Conservation (phyloP, 1,140 invertebrate species). For the Patella vulgata region DNA sequence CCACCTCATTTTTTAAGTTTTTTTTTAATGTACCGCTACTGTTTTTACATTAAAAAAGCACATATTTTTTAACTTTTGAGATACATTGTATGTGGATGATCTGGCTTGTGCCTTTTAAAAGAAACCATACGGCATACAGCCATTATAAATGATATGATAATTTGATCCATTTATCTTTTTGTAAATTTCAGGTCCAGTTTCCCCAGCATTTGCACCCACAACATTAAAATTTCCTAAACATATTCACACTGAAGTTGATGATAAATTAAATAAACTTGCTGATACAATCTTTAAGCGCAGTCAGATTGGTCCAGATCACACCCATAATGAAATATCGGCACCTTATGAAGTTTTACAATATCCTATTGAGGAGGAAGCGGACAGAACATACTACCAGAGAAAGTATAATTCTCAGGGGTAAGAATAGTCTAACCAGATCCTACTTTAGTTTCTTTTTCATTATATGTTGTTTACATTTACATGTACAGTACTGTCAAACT, state of each 20-base stretch:
- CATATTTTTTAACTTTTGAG: no score
- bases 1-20: no score
- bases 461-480: not conserved
- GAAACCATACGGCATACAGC: no score
- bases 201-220: conserved; percentile 40
- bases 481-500: not conserved
- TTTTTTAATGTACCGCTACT: no score
- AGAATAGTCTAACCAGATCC: not conserved
- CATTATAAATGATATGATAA: no score
- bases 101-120: no score
- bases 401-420: conserved; percentile 75
- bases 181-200: conserved; percentile 23
- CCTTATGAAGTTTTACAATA: conserved; percentile 95
- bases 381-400: conserved; percentile 89
- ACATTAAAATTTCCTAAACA: conserved; percentile 51
- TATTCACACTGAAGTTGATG: conserved; percentile 43
- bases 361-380: conserved; percentile 96
- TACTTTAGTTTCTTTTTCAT: not conserved
- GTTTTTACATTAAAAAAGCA: no score
- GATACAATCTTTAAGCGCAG: conserved; percentile 40
- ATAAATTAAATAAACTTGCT: conserved; percentile 50
- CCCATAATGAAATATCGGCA: conserved; percentile 29
- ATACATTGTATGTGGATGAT: no score
- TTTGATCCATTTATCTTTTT: no score
- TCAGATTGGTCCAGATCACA: conserved; percentile 22